Evolutionary conservation across 2,797 vertebrate species (phyloP).

Genomic region (Oreortyx pictus): DNA sequence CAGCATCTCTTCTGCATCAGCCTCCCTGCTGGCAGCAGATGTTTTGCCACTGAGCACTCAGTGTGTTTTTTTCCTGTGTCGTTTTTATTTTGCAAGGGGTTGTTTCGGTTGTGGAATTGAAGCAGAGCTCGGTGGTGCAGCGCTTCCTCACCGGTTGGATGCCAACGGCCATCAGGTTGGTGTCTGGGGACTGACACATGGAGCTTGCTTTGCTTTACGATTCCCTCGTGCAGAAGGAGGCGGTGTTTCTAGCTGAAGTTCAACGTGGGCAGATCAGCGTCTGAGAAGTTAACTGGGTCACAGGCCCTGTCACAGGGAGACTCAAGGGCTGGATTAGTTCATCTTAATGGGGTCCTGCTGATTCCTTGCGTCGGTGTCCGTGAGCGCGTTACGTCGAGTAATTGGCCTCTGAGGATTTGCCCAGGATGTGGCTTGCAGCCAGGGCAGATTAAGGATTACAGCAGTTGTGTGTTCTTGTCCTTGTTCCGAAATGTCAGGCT

Average conservation of each 20-base stretch:
- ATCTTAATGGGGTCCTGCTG: background rate
- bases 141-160: slow-evolving; percentile 91
- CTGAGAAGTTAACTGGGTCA: background rate
- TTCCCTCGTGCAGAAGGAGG: background rate
- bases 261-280: background rate
- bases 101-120: slow-evolving; percentile 86
- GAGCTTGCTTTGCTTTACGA: background rate
- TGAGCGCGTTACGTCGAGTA: background rate
- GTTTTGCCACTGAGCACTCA: rapidly evolving
- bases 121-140: slow-evolving; percentile 91
- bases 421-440: background rate
- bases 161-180: slow-evolving; percentile 90
- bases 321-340: background rate
- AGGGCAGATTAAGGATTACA: slow-evolving; percentile 26
- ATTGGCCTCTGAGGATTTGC: slow-evolving; percentile 36
- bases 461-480: background rate
- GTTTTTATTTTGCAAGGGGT: slow-evolving; percentile 67
- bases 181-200: rapidly evolving
- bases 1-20: rapidly evolving
- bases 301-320: background rate
- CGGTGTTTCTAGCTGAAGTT: background rate
- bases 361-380: background rate
- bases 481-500: background rate
- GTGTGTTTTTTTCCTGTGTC: rapidly evolving
- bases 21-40: background rate